Base-by-base conservation (phyloP, 1,140 invertebrate genomes). In the Adoxophyes honmai region DNA sequence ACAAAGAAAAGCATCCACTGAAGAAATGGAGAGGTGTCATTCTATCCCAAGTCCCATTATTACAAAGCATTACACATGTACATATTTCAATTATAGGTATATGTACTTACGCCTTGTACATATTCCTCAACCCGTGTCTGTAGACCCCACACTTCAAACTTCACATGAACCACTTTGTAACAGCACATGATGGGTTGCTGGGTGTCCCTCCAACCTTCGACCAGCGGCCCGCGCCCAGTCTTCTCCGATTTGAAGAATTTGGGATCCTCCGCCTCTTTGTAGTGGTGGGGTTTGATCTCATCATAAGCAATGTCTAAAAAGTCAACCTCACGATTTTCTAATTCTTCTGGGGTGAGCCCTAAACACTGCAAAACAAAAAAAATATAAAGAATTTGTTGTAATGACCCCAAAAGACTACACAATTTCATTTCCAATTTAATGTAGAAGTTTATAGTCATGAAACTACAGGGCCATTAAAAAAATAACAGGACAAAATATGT, bases 111-210 rank as follows among this genome's bases (percentile, higher is more conserved):
- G 68, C 91, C 94, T 61, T 98, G 96, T 35, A 96, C 94, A 81
- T 95, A 97, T 52, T 96, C 95, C 89, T 98, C 97, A 0, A 96
- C 95, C 86, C 92, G 93, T 0, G 95, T 97, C 83, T 98, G 96
- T 61, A 98, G 88, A 0, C 96, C 96, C 95, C 96, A 98, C 0
- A 98, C 95, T 89, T 98, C 96, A 86, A 98, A 98, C 52, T 93
- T 95, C 5, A 94, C 95, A 79, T 95, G 91, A 0, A 98, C 96
- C 35, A 96, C 84, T 89, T 98, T 98, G 73, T 98, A 98, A 28
- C 96, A 97, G 88, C 96, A 98, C 97, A 98, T 98, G 44, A 98
- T 94, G 1, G 96, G 96, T 44, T 93, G 87, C 10, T 91, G 91
- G 1, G 80, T 91, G 8, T 94, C 93, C 64, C 91, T 90, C 97